Evolutionary conservation across 1,140 invertebrate genomes (phyloP), one percentile per base, ranked within the genome.

Genomic region (Drosophila nannoptera): DNA sequence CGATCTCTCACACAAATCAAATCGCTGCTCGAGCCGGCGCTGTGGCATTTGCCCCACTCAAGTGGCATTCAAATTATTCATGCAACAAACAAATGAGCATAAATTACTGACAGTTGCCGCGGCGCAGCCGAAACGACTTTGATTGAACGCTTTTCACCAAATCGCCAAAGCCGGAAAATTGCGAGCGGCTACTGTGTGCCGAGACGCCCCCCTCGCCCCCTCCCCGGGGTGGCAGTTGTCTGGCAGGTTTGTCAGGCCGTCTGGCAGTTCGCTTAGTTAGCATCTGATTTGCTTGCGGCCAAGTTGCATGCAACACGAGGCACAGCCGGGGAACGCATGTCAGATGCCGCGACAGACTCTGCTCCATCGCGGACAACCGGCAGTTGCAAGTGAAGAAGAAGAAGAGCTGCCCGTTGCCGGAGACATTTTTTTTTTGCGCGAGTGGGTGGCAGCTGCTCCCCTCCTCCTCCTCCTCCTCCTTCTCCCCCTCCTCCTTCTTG

Each of bases 61-160:
- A 53, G 63, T 67, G 64, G 58, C 73, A 83, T 67, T 83, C 81
- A 83, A 83, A 83, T 83, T 83, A 86, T 84, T 84, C 80, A 83
- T 84, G 80, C 69, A 59, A 36, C 81, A 76, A 70, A 83, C 80
- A 83, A 83, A 83, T 83, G 80, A 83, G 80, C 80, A 84, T 76
- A 80, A 80, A 84, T 83, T 83, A 84, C 78, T 67, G 78, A 81
- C 63, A 83, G 75, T 83, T 77, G 78, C 78, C 66, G 76, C 65
- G 43, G 75, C 66, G 76, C 65, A 29, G 75, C 64, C 48, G 58
- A 35, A 16, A 35, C 71, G 71, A 80, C 81, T 86, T 84, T 84
- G 80, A 84, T 84, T 84, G 80, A 84, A 84, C 75, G 80, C 73
- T 72, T 68, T 68, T 68, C 55, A 32, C 67, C 56, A 66, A 71